Conservation (phyloP, 2,888 invertebrate genomes). For the Choreutis nemorana region DNA sequence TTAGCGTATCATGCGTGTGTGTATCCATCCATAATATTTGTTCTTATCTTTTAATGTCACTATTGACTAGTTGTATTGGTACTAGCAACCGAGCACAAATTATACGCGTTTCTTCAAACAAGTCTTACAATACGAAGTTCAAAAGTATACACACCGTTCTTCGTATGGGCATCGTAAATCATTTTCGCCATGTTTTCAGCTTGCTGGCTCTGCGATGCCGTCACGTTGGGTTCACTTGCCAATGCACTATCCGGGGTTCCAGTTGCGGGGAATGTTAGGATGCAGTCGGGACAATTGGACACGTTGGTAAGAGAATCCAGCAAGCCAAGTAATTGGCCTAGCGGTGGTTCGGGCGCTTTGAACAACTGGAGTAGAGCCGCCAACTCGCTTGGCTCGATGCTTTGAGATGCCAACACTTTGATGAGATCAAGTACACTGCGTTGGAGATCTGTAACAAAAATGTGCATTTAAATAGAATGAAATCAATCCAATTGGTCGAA, state of each 20-base stretch:
- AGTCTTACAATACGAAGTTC: neutral
- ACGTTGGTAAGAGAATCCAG: slow-evolving; percentile 39
- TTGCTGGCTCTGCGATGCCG: slow-evolving; percentile 5
- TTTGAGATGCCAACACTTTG: slow-evolving; percentile 55
- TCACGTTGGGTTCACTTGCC: slow-evolving; percentile 6
- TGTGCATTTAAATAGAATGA: neutral
- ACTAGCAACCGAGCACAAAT: too few relatives aligned
- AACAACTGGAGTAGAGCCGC: slow-evolving; percentile 68
- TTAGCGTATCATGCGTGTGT: too few relatives aligned
- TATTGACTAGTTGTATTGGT: too few relatives aligned
- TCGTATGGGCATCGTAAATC: slow-evolving; percentile 1
- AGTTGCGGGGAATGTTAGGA: slow-evolving; percentile 65
- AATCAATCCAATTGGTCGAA: neutral
- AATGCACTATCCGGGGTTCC: slow-evolving; percentile 14
- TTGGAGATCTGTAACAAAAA: slow-evolving; percentile 63
- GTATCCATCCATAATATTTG: too few relatives aligned
- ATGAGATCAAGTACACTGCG: slow-evolving; percentile 72
- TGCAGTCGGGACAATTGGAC: slow-evolving; percentile 60
- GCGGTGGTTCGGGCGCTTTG: slow-evolving; percentile 63
- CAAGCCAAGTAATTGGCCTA: slow-evolving; percentile 53
- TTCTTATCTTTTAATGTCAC: too few relatives aligned
- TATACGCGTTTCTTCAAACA: neutral
- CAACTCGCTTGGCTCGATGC: slow-evolving; percentile 61
- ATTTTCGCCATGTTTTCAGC: slow-evolving; percentile 6
- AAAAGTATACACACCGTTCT: slow-evolving; percentile 1